phyloP scores from a whole-genome alignment of 2,113 vertebrate species.

The Neotragus moschatus region DNA sequence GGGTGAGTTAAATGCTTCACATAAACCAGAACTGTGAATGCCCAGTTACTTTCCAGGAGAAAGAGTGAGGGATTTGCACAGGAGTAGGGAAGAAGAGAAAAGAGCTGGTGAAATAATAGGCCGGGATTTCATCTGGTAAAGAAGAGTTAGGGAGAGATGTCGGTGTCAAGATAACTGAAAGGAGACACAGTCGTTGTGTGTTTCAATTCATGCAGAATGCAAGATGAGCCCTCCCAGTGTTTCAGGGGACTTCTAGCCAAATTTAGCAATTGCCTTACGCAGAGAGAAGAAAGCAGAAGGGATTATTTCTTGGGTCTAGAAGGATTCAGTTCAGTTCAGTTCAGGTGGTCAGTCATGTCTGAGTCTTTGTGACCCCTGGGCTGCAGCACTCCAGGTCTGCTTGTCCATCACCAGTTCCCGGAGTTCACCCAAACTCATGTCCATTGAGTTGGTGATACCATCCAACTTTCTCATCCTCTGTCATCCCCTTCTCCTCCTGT shows the following conservation, averaged over 20 bases:
- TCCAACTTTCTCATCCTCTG: background rate
- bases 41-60: background rate
- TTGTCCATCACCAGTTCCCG: background rate
- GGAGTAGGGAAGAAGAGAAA: too few species aligned
- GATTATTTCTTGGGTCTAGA: background rate
- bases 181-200: background rate
- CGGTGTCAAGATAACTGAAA: background rate
- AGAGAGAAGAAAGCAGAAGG: background rate
- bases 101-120: background rate
- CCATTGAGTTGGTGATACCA: background rate
- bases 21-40: background rate
- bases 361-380: rapidly evolving
- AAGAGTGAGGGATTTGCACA: background rate
- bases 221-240: background rate
- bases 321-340: background rate
- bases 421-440: background rate
- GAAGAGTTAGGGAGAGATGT: background rate
- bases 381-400: rapidly evolving
- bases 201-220: rapidly evolving
- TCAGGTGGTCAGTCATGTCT: rapidly evolving
- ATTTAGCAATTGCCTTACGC: background rate
- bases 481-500: background rate
- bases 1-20: background rate
- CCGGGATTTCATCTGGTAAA: background rate
- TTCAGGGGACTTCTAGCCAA: background rate